These are phyloP conservation scores for Aromia moschata DNA, from an alignment of 2,888 invertebrate genomes.

Conservation along the genomic window DNA sequence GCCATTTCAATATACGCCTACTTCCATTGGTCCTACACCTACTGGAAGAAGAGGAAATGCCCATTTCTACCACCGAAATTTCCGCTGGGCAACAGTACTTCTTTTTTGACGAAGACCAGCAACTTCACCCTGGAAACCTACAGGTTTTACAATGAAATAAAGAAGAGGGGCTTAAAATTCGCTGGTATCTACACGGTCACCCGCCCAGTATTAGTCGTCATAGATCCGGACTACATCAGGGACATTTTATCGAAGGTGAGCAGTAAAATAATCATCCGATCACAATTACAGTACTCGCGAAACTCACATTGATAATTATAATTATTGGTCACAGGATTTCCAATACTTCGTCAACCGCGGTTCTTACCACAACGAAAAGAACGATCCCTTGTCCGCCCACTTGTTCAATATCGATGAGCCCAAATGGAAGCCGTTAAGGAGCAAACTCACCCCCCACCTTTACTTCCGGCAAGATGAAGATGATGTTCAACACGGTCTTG, in stretches of 20 bases:
- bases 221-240: conserved; percentile 48
- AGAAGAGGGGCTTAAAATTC: conserved; percentile 15
- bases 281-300: too few species aligned
- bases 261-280: too few species aligned
- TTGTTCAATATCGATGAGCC: too few species aligned
- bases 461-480: too few species aligned
- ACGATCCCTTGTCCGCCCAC: conserved; percentile 44
- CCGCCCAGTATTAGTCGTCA: conserved; percentile 44
- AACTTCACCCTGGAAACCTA: conserved; percentile 6
- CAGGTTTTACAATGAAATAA: conserved; percentile 21
- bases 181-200: conserved; percentile 30
- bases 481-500: too few species aligned
- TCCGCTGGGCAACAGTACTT: conserved; percentile 18
- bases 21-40: conserved; percentile 2
- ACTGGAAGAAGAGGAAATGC: conserved; percentile 19
- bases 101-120: conserved; percentile 12
- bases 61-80: conserved; percentile 22
- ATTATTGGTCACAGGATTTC: too few species aligned
- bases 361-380: conserved; percentile 42
- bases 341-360: conserved; percentile 48
- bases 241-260: conserved; percentile 46
- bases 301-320: too few species aligned
- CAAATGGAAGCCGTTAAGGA: too few species aligned
- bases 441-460: too few species aligned
- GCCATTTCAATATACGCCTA: too few species aligned